These are phyloP conservation scores for Lithophane ornitopus DNA, from an alignment of 2,888 invertebrate species.

Conservation along the genomic window DNA sequence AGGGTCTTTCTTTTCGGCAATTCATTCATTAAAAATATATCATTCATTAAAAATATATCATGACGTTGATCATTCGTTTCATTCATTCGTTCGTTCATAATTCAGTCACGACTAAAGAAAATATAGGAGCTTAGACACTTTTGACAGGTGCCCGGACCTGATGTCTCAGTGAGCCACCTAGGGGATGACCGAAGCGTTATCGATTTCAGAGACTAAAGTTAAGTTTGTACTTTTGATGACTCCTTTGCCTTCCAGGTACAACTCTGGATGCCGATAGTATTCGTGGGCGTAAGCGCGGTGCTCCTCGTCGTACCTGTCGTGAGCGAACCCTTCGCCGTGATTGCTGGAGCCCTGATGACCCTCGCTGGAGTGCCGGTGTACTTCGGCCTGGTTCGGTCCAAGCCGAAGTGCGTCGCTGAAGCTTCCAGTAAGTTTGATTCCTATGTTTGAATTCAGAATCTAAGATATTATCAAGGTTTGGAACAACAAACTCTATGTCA, in stretches of 20 bases:
- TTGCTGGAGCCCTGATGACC: slow-evolving; percentile 94
- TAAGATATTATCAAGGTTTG: background rate
- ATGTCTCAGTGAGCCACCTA: too few relatives aligned
- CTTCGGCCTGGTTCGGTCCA: slow-evolving; percentile 93
- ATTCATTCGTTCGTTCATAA: too few relatives aligned
- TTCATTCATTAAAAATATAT: too few relatives aligned
- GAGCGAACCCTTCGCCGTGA: slow-evolving; percentile 95
- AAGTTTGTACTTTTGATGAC: background rate
- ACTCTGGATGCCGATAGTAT: slow-evolving; percentile 93
- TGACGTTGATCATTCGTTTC: too few relatives aligned
- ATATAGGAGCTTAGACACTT: too few relatives aligned
- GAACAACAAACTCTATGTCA: background rate
- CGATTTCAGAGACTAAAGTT: background rate
- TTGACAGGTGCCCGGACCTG: too few relatives aligned
- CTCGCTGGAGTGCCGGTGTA: slow-evolving; percentile 96
- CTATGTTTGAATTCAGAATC: background rate
- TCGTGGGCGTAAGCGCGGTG: slow-evolving; percentile 94
- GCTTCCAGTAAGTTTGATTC: slow-evolving; percentile 90
- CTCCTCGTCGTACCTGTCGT: slow-evolving; percentile 95
- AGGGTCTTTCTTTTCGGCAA: too few relatives aligned
- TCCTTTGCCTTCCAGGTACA: slow-evolving; percentile 90
- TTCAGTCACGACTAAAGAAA: too few relatives aligned
- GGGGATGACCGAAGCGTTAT: background rate
- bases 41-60: too few relatives aligned
- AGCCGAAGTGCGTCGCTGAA: slow-evolving; percentile 91